Conservation (phyloP, 2,113 vertebrate species). For the Cyanoderma ruficeps region DNA sequence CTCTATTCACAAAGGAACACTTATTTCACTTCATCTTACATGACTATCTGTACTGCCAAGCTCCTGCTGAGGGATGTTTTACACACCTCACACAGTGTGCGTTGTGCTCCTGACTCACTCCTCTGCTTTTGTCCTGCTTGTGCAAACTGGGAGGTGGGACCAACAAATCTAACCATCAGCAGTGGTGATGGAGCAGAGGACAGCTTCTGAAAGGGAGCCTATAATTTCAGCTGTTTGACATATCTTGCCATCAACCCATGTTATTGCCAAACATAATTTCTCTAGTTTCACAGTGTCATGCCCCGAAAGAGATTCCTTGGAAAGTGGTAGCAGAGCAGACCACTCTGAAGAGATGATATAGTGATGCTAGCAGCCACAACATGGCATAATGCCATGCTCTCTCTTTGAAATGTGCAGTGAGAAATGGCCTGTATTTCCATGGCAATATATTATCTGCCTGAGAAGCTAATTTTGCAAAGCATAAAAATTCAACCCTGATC, state of each 20-base stretch:
- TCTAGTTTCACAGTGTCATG: conserved; percentile 21
- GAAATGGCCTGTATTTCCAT: conserved; percentile 19
- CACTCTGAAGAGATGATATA: conserved; percentile 47
- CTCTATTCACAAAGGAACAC: conserved; percentile 54
- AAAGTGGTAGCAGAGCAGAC: conserved; percentile 49
- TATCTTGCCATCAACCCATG: conserved; percentile 23
- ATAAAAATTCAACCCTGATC: conserved; percentile 5
- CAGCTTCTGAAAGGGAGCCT: not conserved
- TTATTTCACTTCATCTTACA: conserved; percentile 56
- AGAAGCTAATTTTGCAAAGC: conserved; percentile 3
- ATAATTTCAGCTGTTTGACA: conserved; percentile 17
- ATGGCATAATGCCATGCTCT: conserved; percentile 48
- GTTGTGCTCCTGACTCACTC: not conserved
- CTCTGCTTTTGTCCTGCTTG: not conserved
- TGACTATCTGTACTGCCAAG: conserved; percentile 17
- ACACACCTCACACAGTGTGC: not conserved
- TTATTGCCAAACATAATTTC: conserved; percentile 44
- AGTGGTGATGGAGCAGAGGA: not conserved
- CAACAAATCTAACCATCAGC: not conserved
- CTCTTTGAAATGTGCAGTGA: conserved; percentile 29
- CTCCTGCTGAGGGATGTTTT: not conserved
- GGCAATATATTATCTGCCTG: conserved; percentile 36
- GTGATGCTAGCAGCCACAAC: conserved; percentile 46
- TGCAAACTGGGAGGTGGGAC: not conserved
- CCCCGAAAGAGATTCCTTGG: conserved; percentile 26